Conservation (phyloP, 2,797 vertebrate genomes). For the Acomys russatus region DNA sequence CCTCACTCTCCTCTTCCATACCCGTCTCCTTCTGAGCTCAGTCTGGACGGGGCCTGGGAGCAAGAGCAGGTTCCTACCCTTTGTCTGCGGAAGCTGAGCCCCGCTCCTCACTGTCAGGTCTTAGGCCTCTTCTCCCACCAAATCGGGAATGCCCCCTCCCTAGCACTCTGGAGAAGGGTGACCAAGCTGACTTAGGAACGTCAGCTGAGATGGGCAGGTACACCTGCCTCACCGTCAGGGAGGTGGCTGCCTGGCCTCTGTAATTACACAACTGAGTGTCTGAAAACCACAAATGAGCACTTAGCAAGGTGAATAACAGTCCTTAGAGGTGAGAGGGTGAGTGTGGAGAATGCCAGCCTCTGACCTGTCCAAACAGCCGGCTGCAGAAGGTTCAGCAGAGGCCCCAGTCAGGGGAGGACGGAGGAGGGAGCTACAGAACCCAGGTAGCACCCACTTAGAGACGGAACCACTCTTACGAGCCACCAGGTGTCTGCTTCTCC, state of each 20-base stretch:
- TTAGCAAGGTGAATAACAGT: conserved; percentile 72
- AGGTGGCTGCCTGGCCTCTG: conserved; percentile 36
- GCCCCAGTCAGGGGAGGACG: too few relatives aligned
- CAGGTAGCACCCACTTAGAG: background rate
- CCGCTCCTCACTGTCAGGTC: background rate
- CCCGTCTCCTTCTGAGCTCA: background rate
- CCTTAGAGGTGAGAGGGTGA: conserved; percentile 50
- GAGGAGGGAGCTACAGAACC: background rate
- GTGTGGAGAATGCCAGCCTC: conserved; percentile 2
- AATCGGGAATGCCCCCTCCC: background rate
- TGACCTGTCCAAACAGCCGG: conserved; percentile 58
- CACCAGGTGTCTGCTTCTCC: too few relatives aligned
- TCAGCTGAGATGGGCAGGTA: conserved; percentile 3
- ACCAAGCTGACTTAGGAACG: background rate
- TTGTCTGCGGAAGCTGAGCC: background rate
- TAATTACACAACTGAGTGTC: conserved; percentile 65
- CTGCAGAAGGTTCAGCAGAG: background rate
- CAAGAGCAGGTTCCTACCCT: background rate
- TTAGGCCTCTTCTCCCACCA: background rate
- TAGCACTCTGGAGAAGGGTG: too few relatives aligned
- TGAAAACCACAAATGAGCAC: conserved; percentile 80
- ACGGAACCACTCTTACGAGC: background rate
- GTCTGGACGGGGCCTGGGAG: background rate
- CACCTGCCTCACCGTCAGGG: conserved; percentile 61
- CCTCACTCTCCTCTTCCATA: background rate